Percentiles rank a stretch among this genome's conserved stretches.
These are phyloP conservation scores for Dryocosmus kuriphilus DNA, from an alignment of 2,888 invertebrate genomes.

Conservation along the genomic window DNA sequence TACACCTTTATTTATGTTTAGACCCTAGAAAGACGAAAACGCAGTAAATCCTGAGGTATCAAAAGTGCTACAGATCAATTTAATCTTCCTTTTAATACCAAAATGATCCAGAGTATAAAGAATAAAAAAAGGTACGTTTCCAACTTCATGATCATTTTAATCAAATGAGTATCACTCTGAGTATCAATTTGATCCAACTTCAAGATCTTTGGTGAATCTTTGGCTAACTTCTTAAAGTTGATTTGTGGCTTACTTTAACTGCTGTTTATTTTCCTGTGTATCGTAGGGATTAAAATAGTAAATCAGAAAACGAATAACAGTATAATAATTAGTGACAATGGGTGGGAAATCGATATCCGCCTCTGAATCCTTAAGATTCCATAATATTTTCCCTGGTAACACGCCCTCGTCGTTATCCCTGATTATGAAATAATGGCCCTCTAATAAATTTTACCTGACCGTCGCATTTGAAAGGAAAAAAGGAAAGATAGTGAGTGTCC, in stretches of 20 bases:
- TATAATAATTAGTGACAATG: slow-evolving; percentile 36
- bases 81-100: too few relatives aligned
- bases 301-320: slow-evolving; percentile 21
- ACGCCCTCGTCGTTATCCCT: slow-evolving; percentile 37
- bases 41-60: too few relatives aligned
- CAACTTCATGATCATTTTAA: too few relatives aligned
- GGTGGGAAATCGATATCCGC: slow-evolving; percentile 25
- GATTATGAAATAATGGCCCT: slow-evolving; percentile 38
- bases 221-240: background rate
- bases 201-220: background rate
- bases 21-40: too few relatives aligned
- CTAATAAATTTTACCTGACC: slow-evolving; percentile 24
- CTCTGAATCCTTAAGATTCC: background rate
- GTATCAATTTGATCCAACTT: too few relatives aligned
- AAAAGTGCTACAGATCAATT: too few relatives aligned
- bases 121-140: too few relatives aligned
- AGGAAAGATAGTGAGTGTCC: background rate
- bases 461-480: background rate
- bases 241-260: background rate
- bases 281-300: background rate
- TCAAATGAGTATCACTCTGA: too few relatives aligned
- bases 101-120: too few relatives aligned
- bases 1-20: too few relatives aligned
- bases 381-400: slow-evolving; percentile 27
- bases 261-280: background rate